These are phyloP conservation scores for Aelia acuminata DNA, from an alignment of 2,888 invertebrate genomes.

Conservation along the genomic window DNA sequence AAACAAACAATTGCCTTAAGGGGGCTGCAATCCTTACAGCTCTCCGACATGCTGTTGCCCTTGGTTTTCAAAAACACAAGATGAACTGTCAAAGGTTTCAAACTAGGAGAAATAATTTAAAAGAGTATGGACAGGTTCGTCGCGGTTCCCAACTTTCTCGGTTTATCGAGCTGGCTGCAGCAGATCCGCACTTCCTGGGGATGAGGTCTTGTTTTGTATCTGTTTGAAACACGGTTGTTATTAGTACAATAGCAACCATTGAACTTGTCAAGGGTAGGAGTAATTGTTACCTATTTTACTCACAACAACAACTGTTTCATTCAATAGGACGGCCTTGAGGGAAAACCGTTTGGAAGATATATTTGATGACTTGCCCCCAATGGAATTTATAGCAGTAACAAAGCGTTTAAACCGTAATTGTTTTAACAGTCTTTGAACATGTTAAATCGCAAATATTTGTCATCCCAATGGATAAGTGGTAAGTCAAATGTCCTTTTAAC, in stretches of 20 bases:
- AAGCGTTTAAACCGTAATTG: background rate
- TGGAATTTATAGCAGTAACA: background rate
- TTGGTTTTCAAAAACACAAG: too few species aligned
- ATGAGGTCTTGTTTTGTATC: constrained; percentile 25
- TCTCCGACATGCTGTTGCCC: too few species aligned
- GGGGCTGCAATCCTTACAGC: too few species aligned
- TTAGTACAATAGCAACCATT: constrained; percentile 20
- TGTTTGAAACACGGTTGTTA: constrained; percentile 20
- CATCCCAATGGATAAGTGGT: too few species aligned
- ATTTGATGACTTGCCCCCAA: background rate
- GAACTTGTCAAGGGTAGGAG: background rate
- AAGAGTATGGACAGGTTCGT: background rate
- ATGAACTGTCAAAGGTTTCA: too few species aligned
- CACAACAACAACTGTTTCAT: background rate
- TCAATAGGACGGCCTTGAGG: background rate
- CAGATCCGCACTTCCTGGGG: constrained; percentile 34
- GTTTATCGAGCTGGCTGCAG: background rate
- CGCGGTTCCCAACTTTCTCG: background rate
- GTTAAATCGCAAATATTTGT: background rate
- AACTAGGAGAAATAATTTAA: too few species aligned
- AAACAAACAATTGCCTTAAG: too few species aligned
- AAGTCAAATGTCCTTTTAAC: too few species aligned
- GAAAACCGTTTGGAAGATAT: background rate
- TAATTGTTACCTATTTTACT: background rate
- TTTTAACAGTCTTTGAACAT: background rate